Conservation (phyloP, 35 echinoderm and acorn worm species). For the Diadema setosum region DNA sequence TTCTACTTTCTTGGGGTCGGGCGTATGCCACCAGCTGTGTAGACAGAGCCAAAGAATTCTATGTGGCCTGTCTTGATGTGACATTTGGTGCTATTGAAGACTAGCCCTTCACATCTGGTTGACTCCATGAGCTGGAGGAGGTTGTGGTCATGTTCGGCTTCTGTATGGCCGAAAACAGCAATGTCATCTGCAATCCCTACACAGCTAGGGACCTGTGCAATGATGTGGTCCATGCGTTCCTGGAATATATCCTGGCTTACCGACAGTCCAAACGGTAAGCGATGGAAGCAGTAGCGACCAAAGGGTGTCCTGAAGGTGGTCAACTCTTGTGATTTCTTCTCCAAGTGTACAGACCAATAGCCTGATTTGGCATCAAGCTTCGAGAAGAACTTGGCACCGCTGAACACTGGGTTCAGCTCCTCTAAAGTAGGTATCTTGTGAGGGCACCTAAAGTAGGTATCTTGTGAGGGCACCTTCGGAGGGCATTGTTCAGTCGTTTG, state of each 20-base stretch:
- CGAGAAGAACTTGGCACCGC: too few relatives aligned
- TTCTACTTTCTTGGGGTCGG: slow-evolving; percentile 38
- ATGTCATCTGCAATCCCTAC: slow-evolving; percentile 72
- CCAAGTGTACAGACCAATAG: too few relatives aligned
- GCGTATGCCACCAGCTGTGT: background rate
- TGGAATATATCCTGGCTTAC: slow-evolving; percentile 74
- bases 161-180: slow-evolving; percentile 13
- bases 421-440: too few relatives aligned
- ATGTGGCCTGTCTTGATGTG: slow-evolving; percentile 26
- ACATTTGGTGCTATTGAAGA: slow-evolving; percentile 62
- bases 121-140: too few relatives aligned
- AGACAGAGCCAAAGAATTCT: slow-evolving; percentile 22
- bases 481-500: too few relatives aligned
- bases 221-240: slow-evolving; percentile 42
- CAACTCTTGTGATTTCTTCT: slow-evolving; percentile 38
- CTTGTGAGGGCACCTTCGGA: too few relatives aligned
- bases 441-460: too few relatives aligned
- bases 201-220: slow-evolving; percentile 42
- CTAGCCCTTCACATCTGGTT: background rate
- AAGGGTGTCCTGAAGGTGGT: slow-evolving; percentile 72
- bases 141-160: too few relatives aligned
- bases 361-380: too few relatives aligned
- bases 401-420: too few relatives aligned
- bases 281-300: slow-evolving; percentile 52
- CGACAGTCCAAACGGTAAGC: slow-evolving; percentile 62